A percentile compares a stretch with the other conserved stretches of the same genome.
These are phyloP conservation scores for Orgyia antiqua DNA, from an alignment of 2,888 invertebrate genomes.

Conservation along the genomic window DNA sequence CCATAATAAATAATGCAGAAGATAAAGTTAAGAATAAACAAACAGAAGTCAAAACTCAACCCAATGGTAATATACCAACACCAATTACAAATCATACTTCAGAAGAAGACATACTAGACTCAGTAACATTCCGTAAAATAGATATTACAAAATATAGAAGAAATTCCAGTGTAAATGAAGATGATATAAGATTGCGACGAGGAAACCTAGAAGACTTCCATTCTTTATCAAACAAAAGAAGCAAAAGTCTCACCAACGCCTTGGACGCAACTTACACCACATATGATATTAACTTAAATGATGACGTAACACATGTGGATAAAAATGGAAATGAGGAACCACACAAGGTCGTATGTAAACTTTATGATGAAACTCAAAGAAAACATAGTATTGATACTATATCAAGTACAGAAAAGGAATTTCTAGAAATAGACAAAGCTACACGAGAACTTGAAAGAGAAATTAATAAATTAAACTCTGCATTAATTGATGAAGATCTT, in stretches of 20 bases:
- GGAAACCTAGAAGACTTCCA: constrained; percentile 68
- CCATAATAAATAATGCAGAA: constrained; percentile 9
- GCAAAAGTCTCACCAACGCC: constrained; percentile 62
- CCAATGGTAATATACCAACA: constrained; percentile 11
- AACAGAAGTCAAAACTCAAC: constrained; percentile 15
- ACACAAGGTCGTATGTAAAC: constrained; percentile 62
- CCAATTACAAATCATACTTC: constrained; percentile 35
- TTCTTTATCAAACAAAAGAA: constrained; percentile 54
- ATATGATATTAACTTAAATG: constrained; percentile 64
- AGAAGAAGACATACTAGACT: constrained; percentile 47
- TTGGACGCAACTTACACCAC: constrained; percentile 46
- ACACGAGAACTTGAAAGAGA: constrained; percentile 65
- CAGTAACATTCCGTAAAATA: constrained; percentile 57
- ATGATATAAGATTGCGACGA: constrained; percentile 59
- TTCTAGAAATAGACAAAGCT: constrained; percentile 67
- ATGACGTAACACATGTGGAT: constrained; percentile 39
- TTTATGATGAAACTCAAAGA: constrained; percentile 48
- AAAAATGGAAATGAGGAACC: constrained; percentile 59
- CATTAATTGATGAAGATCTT: constrained; percentile 62
- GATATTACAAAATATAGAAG: constrained; percentile 62
- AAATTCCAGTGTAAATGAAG: constrained; percentile 69
- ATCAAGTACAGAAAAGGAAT: constrained; percentile 69
- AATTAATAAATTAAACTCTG: constrained; percentile 67
- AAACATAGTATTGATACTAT: constrained; percentile 65
- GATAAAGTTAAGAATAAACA: constrained; percentile 10